These are phyloP conservation scores for Oligia latruncula DNA, from an alignment of 2,888 invertebrate genomes.

Conservation along the genomic window DNA sequence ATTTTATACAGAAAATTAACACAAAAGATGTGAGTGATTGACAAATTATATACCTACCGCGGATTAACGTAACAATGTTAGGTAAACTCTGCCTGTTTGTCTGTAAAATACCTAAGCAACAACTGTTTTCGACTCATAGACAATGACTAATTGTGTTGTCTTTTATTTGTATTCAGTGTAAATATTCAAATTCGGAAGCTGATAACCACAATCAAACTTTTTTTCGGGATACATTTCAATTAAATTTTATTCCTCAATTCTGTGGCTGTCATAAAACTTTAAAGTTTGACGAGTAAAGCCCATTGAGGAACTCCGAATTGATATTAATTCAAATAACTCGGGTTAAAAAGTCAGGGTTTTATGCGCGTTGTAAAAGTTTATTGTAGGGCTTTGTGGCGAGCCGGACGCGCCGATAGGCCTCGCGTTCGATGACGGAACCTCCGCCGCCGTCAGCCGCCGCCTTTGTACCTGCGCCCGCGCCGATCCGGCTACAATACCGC, in stretches of 20 bases:
- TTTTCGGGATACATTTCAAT: constrained; percentile 88
- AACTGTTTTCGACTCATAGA: constrained; percentile 23
- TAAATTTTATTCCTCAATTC: constrained; percentile 90
- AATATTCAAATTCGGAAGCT: constrained; percentile 90
- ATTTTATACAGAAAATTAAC: constrained; percentile 5
- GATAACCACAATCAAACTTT: constrained; percentile 89
- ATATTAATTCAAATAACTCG: constrained; percentile 90
- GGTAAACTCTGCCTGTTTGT: constrained; percentile 11
- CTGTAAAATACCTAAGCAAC: constrained; percentile 18
- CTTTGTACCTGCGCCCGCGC: constrained; percentile 65
- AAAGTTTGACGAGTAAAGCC: constrained; percentile 90
- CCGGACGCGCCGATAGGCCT: constrained; percentile 88
- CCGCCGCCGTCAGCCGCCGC: constrained; percentile 66
- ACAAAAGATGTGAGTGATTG: constrained; percentile 1
- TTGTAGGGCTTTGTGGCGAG: constrained; percentile 89
- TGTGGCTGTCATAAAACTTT: constrained; percentile 89
- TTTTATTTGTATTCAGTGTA: constrained; percentile 81
- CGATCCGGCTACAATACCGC: constrained; percentile 63
- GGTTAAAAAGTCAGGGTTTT: constrained; percentile 90
- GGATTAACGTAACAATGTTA: constrained; percentile 7
- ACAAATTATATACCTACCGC: constrained; percentile 10
- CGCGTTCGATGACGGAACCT: constrained; percentile 81
- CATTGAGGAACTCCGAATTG: constrained; percentile 90
- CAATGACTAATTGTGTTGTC: constrained; percentile 28
- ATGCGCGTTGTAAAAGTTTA: constrained; percentile 90